These are phyloP conservation scores for Cairina moschata DNA, from an alignment of 2,113 vertebrate species.

Conservation along the genomic window DNA sequence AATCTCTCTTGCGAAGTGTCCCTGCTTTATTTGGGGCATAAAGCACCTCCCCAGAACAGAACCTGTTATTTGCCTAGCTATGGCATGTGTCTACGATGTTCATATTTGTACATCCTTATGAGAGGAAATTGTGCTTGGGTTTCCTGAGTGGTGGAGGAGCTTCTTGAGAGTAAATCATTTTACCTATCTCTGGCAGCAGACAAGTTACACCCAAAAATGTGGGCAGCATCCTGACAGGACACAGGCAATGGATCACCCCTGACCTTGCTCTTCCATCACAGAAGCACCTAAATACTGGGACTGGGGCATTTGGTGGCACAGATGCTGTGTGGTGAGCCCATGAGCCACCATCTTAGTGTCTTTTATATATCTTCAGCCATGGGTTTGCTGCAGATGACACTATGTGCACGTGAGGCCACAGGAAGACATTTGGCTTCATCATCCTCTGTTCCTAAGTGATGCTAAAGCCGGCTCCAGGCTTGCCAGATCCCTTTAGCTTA, in stretches of 20 bases:
- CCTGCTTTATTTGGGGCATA: slow-evolving; percentile 7
- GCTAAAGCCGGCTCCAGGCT: not conserved
- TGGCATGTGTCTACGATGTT: not conserved
- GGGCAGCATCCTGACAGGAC: not conserved
- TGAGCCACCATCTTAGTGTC: not conserved
- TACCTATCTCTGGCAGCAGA: not conserved
- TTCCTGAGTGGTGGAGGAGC: not conserved
- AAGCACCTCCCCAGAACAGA: not conserved
- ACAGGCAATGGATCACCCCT: not conserved
- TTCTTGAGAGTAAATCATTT: not conserved
- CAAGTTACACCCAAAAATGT: not conserved
- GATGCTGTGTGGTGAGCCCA: not conserved
- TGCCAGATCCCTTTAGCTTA: not conserved
- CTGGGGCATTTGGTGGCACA: not conserved
- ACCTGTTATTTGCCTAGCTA: not conserved
- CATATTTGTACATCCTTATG: not conserved
- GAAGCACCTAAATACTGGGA: not conserved
- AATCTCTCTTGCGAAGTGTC: not conserved
- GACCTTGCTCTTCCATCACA: not conserved
- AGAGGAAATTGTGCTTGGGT: not conserved
- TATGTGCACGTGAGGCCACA: not conserved
- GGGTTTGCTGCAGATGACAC: not conserved
- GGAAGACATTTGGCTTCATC: not conserved
- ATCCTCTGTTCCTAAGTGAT: not conserved
- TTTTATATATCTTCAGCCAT: not conserved